Base-by-base conservation (phyloP, 2,113 vertebrate species). In the Menura novaehollandiae region DNA sequence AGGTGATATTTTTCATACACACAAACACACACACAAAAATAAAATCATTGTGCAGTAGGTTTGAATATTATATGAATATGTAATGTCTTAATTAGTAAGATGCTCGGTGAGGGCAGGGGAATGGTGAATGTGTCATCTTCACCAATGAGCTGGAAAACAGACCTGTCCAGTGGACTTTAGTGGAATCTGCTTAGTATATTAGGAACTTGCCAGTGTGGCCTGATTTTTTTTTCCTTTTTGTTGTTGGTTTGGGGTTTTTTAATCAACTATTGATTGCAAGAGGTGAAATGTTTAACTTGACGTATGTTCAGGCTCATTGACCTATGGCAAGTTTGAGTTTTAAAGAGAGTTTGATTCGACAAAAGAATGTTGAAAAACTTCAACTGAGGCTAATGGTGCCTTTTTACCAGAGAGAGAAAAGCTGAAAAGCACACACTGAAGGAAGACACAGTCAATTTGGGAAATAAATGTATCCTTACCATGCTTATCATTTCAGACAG, bases 281-380 rank as follows among this genome's bases (percentile, higher is more conserved):
- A 95, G 46, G 18, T 73, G 53, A 89, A 67, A 62, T 77, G 62
- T 73, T 89, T 56, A 68, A 92, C n/a, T 71, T 53, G 53, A 58
- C 95, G 95, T 95, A 68, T 92, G 46, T 79, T 97, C 86, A 79
- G 75, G 86, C 55, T 91, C 22, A 5, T 59, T 84, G 80, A 73
- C 43, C 58, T 39, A 77, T 41, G 68, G 63, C 62, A 96, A 94
- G 83, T 64, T 75, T 77, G 78, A 78, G 79, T 91, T 83, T 67
- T 88, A 80, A 89, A 89, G 66, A 67, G n/a, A n/a, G 67, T 75
- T 95, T 60, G 76, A 67, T n/a, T 97, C 0, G 71, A 51, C 92
- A 91, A 95, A 92, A 81, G 92, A 87, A 96, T 95, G 92, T 73
- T 91, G 94, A 56, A 90, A 83, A 88, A 22, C 53, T 83, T 75